These are phyloP conservation scores for Drosophila cracens DNA, from an alignment of 2,888 invertebrate species.

Conservation along the genomic window DNA sequence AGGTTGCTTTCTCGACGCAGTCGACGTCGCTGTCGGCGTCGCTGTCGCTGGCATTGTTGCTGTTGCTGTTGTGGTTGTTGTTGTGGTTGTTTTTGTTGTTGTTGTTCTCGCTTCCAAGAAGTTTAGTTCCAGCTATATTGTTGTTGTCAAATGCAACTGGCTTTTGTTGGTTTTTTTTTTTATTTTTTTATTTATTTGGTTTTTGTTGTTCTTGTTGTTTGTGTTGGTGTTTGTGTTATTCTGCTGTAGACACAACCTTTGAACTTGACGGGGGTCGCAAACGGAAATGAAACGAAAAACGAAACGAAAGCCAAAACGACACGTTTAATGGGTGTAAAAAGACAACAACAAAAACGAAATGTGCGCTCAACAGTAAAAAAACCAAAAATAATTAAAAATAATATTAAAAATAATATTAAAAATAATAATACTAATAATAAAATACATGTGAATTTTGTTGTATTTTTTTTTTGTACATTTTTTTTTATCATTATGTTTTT, in stretches of 20 bases:
- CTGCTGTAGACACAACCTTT: constrained; percentile 60
- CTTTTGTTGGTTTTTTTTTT: constrained; percentile 16
- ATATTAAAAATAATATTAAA: constrained; percentile 30
- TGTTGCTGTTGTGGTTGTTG: constrained; percentile 29
- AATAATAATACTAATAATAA: constrained; percentile 52
- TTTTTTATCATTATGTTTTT: constrained; percentile 8
- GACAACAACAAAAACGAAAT: constrained; percentile 28
- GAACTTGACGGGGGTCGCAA: constrained; percentile 70
- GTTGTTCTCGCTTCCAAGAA: constrained; percentile 12
- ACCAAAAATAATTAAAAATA: constrained; percentile 15
- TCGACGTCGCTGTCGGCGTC: constrained; percentile 62
- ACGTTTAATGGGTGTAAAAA: constrained; percentile 54
- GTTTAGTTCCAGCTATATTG: constrained; percentile 32
- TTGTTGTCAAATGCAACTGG: constrained; percentile 45
- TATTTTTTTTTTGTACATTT: neutral
- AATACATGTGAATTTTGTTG: constrained; percentile 24
- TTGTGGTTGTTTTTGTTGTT: constrained; percentile 28
- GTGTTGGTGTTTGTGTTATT: constrained; percentile 19
- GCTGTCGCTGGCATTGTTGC: constrained; percentile 33
- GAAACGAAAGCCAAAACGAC: constrained; percentile 66
- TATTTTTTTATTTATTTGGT: constrained; percentile 11
- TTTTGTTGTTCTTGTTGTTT: constrained; percentile 19
- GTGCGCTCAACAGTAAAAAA: constrained; percentile 48
- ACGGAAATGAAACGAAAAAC: constrained; percentile 61
- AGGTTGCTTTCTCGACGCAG: constrained; percentile 76